A percentile compares a stretch with the other conserved stretches of the same genome.
phyloP scores from a whole-genome alignment of 2,113 vertebrate species.

The Aviceda subcristata region DNA sequence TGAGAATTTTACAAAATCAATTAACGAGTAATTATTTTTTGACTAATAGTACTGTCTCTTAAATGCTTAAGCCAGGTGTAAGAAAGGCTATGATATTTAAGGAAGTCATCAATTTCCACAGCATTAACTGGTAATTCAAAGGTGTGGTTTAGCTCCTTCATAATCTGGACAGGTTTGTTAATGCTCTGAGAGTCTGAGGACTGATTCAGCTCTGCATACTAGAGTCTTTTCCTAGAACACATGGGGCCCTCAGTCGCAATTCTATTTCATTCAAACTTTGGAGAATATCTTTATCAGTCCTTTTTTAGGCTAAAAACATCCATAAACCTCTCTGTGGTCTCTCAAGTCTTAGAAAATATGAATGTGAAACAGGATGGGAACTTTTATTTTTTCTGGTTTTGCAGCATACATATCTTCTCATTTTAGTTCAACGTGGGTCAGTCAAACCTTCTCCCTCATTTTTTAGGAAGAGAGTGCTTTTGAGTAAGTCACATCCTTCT shows the following conservation, averaged over 20 bases:
- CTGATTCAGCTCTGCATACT: not conserved
- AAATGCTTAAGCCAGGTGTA: not conserved
- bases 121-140: not conserved
- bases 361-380: not conserved
- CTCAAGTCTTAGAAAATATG: not conserved
- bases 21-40: slow-evolving; percentile 28
- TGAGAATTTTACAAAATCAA: slow-evolving; percentile 22
- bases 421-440: not conserved
- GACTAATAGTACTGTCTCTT: not conserved
- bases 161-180: not conserved
- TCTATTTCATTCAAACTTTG: not conserved
- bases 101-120: not conserved
- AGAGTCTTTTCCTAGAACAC: not conserved
- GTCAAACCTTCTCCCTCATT: not conserved
- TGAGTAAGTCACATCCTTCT: not conserved
- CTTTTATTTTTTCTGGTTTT: not conserved
- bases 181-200: not conserved
- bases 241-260: fast-evolving
- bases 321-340: not conserved
- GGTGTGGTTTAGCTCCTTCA: not conserved
- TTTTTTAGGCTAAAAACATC: not conserved
- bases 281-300: not conserved
- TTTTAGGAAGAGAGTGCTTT: not conserved
- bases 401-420: not conserved
- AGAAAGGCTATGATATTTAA: not conserved